These are phyloP conservation scores for Tetragnatha montana DNA, from an alignment of 2,888 invertebrate species.

Conservation along the genomic window DNA sequence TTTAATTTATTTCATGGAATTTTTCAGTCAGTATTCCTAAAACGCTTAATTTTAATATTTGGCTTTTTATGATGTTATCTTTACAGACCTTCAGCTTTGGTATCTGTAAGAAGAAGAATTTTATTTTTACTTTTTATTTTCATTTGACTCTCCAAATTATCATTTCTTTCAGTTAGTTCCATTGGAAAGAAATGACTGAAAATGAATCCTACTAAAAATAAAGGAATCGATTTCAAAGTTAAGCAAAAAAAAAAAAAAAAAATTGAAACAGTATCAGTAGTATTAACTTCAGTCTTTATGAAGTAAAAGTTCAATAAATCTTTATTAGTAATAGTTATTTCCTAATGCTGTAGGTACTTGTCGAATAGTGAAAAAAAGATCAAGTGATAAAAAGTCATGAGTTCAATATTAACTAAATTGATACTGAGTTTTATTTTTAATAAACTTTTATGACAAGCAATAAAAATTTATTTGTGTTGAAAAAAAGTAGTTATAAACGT, in stretches of 20 bases:
- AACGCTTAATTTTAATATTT: slow-evolving; percentile 31
- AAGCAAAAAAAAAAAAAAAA: neutral
- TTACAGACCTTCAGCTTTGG: neutral
- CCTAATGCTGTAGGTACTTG: neutral
- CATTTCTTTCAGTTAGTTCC: neutral
- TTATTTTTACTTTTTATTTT: neutral
- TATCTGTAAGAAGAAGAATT: neutral
- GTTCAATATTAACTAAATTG: no score
- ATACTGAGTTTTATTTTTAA: no score
- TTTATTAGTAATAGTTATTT: neutral
- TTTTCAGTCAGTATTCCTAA: slow-evolving; percentile 5
- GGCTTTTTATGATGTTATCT: slow-evolving; percentile 32
- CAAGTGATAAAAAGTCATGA: no score
- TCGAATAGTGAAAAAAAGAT: no score
- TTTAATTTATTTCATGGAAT: slow-evolving; percentile 17
- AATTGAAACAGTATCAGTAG: neutral
- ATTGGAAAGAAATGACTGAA: neutral
- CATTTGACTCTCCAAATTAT: neutral
- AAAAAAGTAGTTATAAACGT: no score
- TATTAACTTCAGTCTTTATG: neutral
- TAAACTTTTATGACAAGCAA: no score
- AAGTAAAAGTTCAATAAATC: neutral
- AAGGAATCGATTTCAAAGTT: neutral
- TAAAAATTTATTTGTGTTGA: no score
- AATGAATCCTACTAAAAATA: neutral